Conservation (phyloP, 2,113 vertebrate genomes). For the Petaurus breviceps region DNA sequence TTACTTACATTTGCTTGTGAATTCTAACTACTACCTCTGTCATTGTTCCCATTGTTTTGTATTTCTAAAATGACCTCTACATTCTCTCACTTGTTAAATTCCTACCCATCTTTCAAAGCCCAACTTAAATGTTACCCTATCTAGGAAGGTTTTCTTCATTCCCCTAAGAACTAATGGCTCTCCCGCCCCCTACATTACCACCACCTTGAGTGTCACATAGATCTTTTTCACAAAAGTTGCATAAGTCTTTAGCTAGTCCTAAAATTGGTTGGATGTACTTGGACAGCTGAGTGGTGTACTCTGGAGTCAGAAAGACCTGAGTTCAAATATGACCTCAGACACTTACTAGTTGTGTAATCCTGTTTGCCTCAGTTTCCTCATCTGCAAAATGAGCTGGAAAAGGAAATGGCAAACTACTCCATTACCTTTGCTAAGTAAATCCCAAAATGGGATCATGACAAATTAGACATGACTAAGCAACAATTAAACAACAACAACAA, state of each 20-base stretch:
- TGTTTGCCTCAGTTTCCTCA: not conserved
- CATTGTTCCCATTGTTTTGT: not conserved
- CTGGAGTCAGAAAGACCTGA: not conserved
- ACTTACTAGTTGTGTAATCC: not conserved
- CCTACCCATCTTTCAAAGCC: not conserved
- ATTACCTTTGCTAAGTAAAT: not conserved
- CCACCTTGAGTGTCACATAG: not conserved
- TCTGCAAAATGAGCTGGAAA: not conserved
- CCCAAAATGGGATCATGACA: not conserved
- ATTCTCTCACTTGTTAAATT: not conserved
- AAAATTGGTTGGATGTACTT: not conserved
- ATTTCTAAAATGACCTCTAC: not conserved
- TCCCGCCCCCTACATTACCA: not conserved
- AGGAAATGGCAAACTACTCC: not conserved
- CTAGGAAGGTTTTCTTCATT: not conserved
- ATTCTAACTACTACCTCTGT: not conserved
- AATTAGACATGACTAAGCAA: not conserved
- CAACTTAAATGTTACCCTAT: not conserved
- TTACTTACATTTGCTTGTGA: not conserved
- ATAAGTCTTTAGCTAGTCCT: not conserved
- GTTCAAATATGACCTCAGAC: not conserved
- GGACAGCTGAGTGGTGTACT: not conserved
- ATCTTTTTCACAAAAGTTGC: not conserved
- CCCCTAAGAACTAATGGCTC: not conserved
- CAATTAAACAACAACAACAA: too few relatives aligned